A percentile compares a stretch with the other conserved stretches of the same genome.
phyloP scores from a whole-genome alignment of 2,797 vertebrate genomes.

The Garrulus glandarius region DNA sequence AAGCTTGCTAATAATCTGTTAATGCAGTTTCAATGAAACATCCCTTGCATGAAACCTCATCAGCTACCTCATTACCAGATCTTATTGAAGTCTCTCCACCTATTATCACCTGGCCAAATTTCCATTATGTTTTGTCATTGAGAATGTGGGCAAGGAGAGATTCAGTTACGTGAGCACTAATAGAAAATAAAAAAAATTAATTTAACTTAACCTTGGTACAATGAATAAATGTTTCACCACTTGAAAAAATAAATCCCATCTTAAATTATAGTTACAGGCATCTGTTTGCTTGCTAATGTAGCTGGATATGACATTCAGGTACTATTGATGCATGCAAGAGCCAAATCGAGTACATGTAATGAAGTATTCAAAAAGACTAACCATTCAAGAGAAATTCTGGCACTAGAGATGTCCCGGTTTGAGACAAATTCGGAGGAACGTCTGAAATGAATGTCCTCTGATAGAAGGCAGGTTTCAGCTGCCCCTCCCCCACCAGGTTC shows the following conservation, averaged over 20 bases:
- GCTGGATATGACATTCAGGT: background rate
- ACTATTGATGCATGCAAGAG: background rate
- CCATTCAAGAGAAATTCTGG: background rate
- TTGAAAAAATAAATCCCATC: background rate
- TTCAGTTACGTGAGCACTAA: background rate
- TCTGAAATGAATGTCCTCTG: too few relatives aligned
- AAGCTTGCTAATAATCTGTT: constrained; percentile 44
- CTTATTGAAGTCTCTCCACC: constrained; percentile 12
- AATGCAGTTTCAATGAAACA: constrained; percentile 30
- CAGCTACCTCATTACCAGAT: constrained; percentile 35
- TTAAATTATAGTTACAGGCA: background rate
- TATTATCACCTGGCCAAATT: constrained; percentile 20
- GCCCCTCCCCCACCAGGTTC: too few relatives aligned
- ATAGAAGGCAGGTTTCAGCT: too few relatives aligned
- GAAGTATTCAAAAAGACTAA: background rate
- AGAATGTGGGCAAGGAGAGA: background rate
- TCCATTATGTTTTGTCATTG: constrained; percentile 25
- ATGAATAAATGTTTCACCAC: background rate
- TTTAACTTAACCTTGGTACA: background rate
- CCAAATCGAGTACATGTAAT: background rate
- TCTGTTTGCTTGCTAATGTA: background rate
- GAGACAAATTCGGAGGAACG: too few relatives aligned
- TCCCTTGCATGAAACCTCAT: constrained; percentile 34
- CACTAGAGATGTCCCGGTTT: background rate
- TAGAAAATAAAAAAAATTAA: background rate